A percentile compares a stretch with the other conserved stretches of the same genome.
Conservation (phyloP, 2,113 vertebrate species). For the Pelusios castaneus region DNA sequence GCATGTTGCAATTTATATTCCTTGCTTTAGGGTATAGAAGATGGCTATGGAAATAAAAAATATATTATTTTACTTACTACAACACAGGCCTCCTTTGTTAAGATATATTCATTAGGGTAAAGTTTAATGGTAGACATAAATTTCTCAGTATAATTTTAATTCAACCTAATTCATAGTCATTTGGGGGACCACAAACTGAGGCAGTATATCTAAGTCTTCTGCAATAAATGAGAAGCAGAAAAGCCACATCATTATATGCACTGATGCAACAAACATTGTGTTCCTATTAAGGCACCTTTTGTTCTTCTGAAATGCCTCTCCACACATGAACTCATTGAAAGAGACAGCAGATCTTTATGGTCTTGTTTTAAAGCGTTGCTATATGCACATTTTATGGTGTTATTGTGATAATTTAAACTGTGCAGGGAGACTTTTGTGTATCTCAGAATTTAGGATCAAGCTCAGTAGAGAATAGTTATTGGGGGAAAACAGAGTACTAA, state of each 20-base stretch:
- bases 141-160: neutral
- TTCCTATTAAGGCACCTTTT: conserved; percentile 30
- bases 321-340: neutral
- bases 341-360: conserved; percentile 1
- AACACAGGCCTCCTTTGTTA: neutral
- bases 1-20: neutral
- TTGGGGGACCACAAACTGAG: neutral
- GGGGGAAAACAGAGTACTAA: conserved; percentile 4
- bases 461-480: neutral
- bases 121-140: neutral
- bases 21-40: neutral
- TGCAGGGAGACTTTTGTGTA: neutral
- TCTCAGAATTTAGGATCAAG: neutral
- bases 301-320: conserved; percentile 32
- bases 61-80: conserved; percentile 1
- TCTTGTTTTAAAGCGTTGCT: conserved; percentile 55
- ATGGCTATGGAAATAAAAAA: neutral
- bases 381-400: neutral
- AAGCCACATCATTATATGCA: neutral
- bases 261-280: conserved; percentile 22
- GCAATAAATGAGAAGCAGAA: conserved; percentile 41
- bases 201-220: neutral
- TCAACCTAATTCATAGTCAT: neutral
- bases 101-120: conserved; percentile 17
- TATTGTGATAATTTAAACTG: conserved; percentile 44